phyloP scores from a whole-genome alignment of 1,140 invertebrate genomes.

The Drosophila parvula region DNA sequence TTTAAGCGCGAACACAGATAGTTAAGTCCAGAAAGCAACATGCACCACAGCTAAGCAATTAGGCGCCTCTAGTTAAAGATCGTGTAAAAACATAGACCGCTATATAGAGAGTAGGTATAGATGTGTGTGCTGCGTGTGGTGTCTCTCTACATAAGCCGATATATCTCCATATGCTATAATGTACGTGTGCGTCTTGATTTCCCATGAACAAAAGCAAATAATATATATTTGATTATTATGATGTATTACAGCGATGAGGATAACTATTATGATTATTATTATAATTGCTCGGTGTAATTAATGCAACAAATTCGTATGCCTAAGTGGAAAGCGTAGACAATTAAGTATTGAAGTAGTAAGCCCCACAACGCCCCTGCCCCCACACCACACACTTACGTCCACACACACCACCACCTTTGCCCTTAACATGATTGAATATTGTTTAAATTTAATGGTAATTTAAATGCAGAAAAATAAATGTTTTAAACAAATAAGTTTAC shows the following conservation, averaged over 20 bases:
- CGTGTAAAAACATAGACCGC: constrained; percentile 47
- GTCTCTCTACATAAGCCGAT: constrained; percentile 32
- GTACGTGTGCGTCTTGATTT: constrained; percentile 69
- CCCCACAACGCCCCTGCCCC: constrained; percentile 3
- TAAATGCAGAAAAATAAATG: constrained; percentile 78
- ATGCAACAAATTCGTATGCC: constrained; percentile 64
- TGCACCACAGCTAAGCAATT: constrained; percentile 42
- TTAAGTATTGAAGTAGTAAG: constrained; percentile 76
- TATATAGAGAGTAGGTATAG: constrained; percentile 32
- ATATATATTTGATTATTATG: constrained; percentile 75
- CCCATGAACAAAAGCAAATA: constrained; percentile 61
- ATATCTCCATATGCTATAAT: constrained; percentile 43
- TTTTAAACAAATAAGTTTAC: constrained; percentile 66
- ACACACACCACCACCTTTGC: constrained; percentile 25
- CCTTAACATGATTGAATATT: constrained; percentile 76
- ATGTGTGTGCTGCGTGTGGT: constrained; percentile 28
- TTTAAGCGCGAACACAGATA: constrained; percentile 57
- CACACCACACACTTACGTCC: constrained; percentile 2
- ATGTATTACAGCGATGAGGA: constrained; percentile 62
- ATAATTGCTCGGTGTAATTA: constrained; percentile 78
- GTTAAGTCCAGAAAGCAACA: constrained; percentile 38
- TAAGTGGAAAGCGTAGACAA: constrained; percentile 66
- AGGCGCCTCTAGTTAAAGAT: constrained; percentile 28
- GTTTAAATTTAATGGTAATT: constrained; percentile 73
- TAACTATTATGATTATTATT: constrained; percentile 70